Percentiles rank a stretch among this genome's conserved stretches.
Conservation (phyloP, 2,888 invertebrate species). For the Fragum sueziense region DNA sequence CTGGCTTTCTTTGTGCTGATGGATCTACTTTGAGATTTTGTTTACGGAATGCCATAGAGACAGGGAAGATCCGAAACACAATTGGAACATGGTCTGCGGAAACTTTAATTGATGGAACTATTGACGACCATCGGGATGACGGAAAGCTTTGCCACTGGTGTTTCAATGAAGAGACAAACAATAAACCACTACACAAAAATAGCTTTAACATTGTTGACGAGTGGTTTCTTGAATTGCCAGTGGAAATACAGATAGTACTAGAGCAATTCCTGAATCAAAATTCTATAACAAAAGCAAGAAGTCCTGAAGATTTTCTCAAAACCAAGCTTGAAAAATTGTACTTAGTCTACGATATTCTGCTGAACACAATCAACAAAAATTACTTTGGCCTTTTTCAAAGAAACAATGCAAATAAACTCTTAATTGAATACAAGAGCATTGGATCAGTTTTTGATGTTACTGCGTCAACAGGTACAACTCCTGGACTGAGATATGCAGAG, state of each 20-base stretch:
- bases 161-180: not conserved
- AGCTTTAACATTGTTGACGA: conserved; percentile 25
- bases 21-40: conserved; percentile 14
- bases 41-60: conserved; percentile 21
- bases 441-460: conserved; percentile 45
- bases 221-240: conserved; percentile 34
- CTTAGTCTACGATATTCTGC: conserved; percentile 26
- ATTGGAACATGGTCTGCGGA: not conserved
- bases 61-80: not conserved
- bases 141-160: not conserved
- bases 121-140: not conserved
- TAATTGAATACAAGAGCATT: conserved; percentile 35
- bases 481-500: conserved; percentile 32
- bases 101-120: conserved; percentile 15
- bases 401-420: conserved; percentile 34
- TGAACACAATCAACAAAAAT: conserved; percentile 42
- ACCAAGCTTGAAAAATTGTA: conserved; percentile 34
- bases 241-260: conserved; percentile 33
- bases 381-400: conserved; percentile 41
- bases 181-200: conserved; percentile 18
- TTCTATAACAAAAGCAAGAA: not conserved
- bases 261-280: conserved; percentile 30
- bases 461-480: conserved; percentile 24
- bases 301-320: not conserved
- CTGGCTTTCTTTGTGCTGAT: conserved; percentile 1